A percentile compares a stretch with the other conserved stretches of the same genome.
Evolutionary conservation across 64 coral and sea anemone genomes (phyloP).

Genomic region (Pachyseris speciosa): DNA sequence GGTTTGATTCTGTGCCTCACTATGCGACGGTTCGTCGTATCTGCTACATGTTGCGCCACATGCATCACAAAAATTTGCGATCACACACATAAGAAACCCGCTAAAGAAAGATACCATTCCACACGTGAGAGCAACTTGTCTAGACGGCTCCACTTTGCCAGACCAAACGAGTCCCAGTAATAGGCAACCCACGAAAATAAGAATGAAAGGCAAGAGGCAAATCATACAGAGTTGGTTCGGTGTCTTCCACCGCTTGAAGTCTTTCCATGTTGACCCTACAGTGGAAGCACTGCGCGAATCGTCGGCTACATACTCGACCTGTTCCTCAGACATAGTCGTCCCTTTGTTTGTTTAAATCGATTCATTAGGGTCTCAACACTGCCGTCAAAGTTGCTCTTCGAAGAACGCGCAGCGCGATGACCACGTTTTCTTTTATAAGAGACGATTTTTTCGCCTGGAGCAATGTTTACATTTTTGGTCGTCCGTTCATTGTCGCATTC

Average conservation of each 20-base stretch:
- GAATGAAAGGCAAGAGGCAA: conserved; percentile 4
- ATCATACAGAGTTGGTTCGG: conserved; percentile 1
- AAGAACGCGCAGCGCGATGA: neutral
- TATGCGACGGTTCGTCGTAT: neutral
- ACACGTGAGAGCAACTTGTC: conserved; percentile 4
- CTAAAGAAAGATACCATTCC: conserved; percentile 31
- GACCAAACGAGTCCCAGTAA: conserved; percentile 19
- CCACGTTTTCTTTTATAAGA: neutral
- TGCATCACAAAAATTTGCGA: conserved; percentile 40
- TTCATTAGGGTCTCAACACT: neutral
- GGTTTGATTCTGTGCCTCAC: conserved; percentile 1
- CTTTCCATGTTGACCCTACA: neutral
- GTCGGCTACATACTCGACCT: neutral
- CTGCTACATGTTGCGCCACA: conserved; percentile 16
- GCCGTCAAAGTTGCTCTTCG: neutral
- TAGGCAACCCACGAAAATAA: conserved; percentile 29
- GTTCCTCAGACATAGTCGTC: neutral
- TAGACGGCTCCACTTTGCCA: neutral
- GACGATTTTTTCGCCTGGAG: neutral
- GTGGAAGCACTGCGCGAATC: neutral
- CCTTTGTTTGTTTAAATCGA: neutral
- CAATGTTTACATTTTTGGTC: conserved; percentile 31
- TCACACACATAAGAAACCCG: conserved; percentile 35
- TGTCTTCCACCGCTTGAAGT: conserved; percentile 3
- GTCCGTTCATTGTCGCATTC: neutral